Base-by-base conservation (phyloP, 1,140 invertebrate species). In the Glossosoma conforme region DNA sequence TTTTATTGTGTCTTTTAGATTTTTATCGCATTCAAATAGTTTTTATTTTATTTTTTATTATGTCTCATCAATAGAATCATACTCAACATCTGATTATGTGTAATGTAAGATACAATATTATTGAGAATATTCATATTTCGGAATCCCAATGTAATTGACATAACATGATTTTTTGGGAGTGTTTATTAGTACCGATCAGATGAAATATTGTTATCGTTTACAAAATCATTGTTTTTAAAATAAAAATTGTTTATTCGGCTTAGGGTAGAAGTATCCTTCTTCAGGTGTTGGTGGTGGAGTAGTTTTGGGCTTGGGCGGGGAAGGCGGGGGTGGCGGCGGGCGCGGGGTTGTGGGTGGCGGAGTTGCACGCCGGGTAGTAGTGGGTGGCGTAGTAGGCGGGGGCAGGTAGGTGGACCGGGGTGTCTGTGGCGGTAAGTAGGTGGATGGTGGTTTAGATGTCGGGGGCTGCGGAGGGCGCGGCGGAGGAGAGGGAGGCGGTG, bases 311-410 rank as follows among this genome's bases (percentile, higher is more conserved):
- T n/a, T n/a, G n/a, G 50, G 38, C n/a, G 43, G 51, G 19, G 51
- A 45, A 13, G 55, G 51, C 10, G 56, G 43, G 13, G 51, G 52
- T 10, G 50, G 52, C 10, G 58, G 45, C 3, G 57, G 55, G 2
- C 55, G 15, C 21, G 56, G 44, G 22, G 32, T 43, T 45, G 48
- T 15, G n/a, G 46, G 36, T 18, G 37, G 36, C 20, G 47, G 37
- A 6, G 47, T 37, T 32, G 47, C 38, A n/a, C 14, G 28, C 20
- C 36, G 28, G 21, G 46, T 19, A 17, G 44, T 37, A 3, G 44
- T 35, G 4, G 44, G 44, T 9, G 57, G 55, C 2, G 57, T 14
- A 21, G 54, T 40, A 11, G 43, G 50, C 44, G 42, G 22, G 3
- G 21, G 37, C 13, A 19, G 25, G 28, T 33, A 33, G 3, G 32